Base-by-base conservation (phyloP, 2,888 invertebrate genomes). In the Chymomyza fuscimana region DNA sequence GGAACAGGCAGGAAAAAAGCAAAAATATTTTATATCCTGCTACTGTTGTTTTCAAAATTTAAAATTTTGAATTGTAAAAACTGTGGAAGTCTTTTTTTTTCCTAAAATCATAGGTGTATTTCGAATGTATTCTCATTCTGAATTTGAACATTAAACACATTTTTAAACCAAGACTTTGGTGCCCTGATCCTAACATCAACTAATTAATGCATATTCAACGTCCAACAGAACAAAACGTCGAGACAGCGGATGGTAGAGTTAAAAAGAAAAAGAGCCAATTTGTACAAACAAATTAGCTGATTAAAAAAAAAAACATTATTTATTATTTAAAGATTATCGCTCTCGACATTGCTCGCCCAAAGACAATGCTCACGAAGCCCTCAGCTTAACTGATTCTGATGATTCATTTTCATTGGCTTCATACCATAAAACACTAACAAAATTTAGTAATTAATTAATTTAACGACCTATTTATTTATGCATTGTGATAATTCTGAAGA, bases 401-500 rank as follows among this genome's bases (percentile, higher is more conserved):
- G 32, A 66, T 67, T 46, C 12, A 10, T 78, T 69, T 78, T 62
- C 73, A 59, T 63, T 51, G 69, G 73, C 50, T 63, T 74, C 65
- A 77, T 60, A 54, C 58, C 66, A 59, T 59, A 59, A 22, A 22
- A 59, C n/a, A 59, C n/a, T n/a, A 59, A 59, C 59, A 59, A 59
- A 46, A 46, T 46, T 46, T 46, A 46, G 40, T 46, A 46, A 46
- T 46, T 46, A 46, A 46, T 46, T 46, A 46, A 46, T 46, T 46
- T 46, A 46, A 46, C 40, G 40, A 46, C 10, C 40, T 46, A 46
- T 46, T 46, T 59, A 25, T 56, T 58, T 78, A 67, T 52, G 56
- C 65, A 79, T 79, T 78, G 78, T 78, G 78, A 78, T 78, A 78
- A 46, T 46, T 46, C 40, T 46, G 40, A 46, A 46, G 40, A 46